Evolutionary conservation across 2,113 vertebrate species (phyloP).

Genomic region (Oryzias javanicus): DNA sequence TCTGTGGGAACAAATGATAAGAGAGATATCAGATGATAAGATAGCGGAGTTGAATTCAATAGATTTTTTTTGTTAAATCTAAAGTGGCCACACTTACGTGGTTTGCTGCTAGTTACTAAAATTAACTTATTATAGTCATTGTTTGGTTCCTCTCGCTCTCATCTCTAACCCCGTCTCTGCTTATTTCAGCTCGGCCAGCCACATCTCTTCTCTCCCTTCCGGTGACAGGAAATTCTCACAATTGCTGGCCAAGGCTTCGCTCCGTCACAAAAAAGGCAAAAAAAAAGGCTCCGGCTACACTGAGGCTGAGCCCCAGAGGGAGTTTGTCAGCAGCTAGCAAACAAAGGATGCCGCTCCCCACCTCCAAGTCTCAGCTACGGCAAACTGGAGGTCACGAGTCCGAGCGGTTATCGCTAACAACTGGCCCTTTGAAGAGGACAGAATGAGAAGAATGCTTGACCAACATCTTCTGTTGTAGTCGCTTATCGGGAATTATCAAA

Average conservation of each 20-base stretch:
- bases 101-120: slow-evolving; percentile 44
- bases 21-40: slow-evolving; percentile 22
- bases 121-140: slow-evolving; percentile 38
- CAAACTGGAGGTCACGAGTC: slow-evolving; percentile 58
- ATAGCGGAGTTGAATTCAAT: slow-evolving; percentile 32
- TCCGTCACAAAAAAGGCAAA: slow-evolving; percentile 53
- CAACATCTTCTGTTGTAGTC: slow-evolving; percentile 41
- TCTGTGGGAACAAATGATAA: slow-evolving; percentile 22
- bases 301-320: slow-evolving; percentile 53
- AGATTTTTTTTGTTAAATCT: slow-evolving; percentile 39
- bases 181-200: slow-evolving; percentile 42
- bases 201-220: slow-evolving; percentile 70
- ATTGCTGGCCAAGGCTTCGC: slow-evolving; percentile 69
- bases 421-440: slow-evolving; percentile 57
- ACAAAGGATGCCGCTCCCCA: slow-evolving; percentile 66
- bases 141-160: slow-evolving; percentile 33
- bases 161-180: slow-evolving; percentile 24
- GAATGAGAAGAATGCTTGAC: slow-evolving; percentile 44
- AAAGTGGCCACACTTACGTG: slow-evolving; percentile 21
- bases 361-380: slow-evolving; percentile 52
- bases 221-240: slow-evolving; percentile 81
- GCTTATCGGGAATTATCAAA: slow-evolving; percentile 61
- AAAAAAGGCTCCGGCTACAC: slow-evolving; percentile 51
- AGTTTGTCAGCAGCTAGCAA: slow-evolving; percentile 58
- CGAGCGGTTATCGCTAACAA: slow-evolving; percentile 53